These are phyloP conservation scores for Bambusicola thoracicus DNA, from an alignment of 2,113 vertebrate genomes.

Conservation along the genomic window DNA sequence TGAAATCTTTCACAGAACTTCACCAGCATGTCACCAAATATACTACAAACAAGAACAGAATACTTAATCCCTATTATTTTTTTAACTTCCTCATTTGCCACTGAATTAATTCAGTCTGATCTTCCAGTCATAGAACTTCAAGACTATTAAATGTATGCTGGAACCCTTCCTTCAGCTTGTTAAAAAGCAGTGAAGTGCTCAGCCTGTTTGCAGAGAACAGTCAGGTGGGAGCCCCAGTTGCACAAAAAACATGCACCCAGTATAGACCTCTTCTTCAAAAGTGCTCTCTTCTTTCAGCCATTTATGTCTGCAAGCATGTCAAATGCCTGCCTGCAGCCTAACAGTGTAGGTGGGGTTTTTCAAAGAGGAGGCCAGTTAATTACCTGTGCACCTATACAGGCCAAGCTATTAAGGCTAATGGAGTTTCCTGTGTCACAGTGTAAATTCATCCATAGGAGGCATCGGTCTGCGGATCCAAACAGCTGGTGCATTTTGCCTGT, in stretches of 20 bases:
- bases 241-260: neutral
- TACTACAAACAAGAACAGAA: neutral
- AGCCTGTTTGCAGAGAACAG: neutral
- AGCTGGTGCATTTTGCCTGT: neutral
- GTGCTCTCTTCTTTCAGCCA: neutral
- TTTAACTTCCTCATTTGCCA: neutral
- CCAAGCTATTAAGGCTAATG: constrained; percentile 13
- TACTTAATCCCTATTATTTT: neutral
- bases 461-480: neutral
- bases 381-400: neutral
- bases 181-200: neutral
- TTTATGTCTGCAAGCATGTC: neutral
- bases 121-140: neutral
- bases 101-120: neutral
- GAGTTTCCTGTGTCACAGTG: neutral
- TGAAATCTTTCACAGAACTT: neutral
- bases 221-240: neutral
- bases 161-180: neutral
- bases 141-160: neutral
- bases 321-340: neutral
- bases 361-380: neutral
- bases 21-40: neutral
- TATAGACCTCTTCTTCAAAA: neutral
- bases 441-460: neutral
- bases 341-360: neutral